phyloP scores from a whole-genome alignment of 2,797 vertebrate genomes.

The Morelia viridis region DNA sequence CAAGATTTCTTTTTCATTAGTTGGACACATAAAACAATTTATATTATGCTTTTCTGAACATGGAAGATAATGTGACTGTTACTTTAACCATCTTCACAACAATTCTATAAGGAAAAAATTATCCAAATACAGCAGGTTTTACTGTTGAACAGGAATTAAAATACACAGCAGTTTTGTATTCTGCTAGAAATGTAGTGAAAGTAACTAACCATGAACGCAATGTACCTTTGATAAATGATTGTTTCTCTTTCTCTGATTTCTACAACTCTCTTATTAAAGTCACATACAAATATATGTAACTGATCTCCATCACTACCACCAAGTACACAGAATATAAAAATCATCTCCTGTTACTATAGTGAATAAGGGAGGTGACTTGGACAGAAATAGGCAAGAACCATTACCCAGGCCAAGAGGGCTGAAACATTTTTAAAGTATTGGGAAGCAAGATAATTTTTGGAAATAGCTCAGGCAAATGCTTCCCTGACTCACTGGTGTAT shows the following conservation, averaged over 20 bases:
- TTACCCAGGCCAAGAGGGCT: too few species aligned
- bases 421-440: too few species aligned
- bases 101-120: background rate
- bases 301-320: too few species aligned
- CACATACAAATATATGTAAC: background rate
- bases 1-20: background rate
- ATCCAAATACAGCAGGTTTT: background rate
- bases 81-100: background rate
- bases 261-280: background rate
- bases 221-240: background rate
- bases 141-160: background rate
- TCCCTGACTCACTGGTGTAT: too few species aligned
- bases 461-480: too few species aligned
- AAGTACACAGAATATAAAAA: too few species aligned
- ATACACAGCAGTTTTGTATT: background rate
- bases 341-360: too few species aligned
- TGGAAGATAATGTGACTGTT: background rate
- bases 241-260: background rate
- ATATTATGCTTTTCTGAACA: background rate
- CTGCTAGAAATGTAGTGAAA: background rate
- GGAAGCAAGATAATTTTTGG: too few species aligned
- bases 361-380: too few species aligned
- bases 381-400: too few species aligned
- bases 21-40: background rate
- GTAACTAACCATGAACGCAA: background rate